phyloP scores from a whole-genome alignment of 2,797 vertebrate genomes.

The Pseudochirops corinnae region DNA sequence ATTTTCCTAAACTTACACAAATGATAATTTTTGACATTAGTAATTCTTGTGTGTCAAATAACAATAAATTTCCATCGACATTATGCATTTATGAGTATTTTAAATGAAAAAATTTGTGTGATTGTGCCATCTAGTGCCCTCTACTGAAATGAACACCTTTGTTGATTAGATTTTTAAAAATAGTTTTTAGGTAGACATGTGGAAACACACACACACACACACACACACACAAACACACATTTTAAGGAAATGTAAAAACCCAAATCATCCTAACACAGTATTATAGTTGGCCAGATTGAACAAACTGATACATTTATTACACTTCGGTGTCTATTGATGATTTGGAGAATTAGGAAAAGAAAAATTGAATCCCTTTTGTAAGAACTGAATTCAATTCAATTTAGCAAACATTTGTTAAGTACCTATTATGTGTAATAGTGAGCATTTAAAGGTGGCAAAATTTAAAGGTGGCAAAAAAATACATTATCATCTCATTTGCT shows the following conservation, averaged over 20 bases:
- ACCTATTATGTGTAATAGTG: not conserved
- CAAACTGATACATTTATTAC: not conserved
- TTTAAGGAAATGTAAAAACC: not conserved
- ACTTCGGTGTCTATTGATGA: not conserved
- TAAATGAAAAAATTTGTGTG: slow-evolving; percentile 70
- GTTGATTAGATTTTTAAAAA: not conserved
- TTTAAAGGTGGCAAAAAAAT: not conserved
- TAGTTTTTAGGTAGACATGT: not conserved
- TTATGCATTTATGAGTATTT: not conserved
- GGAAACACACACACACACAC: not conserved
- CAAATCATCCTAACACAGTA: not conserved
- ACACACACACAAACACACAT: too few relatives aligned
- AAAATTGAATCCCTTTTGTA: not conserved
- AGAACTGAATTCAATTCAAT: not conserved
- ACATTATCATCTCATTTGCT: not conserved
- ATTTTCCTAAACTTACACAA: slow-evolving; percentile 32
- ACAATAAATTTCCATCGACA: not conserved
- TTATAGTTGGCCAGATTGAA: not conserved
- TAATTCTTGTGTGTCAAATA: slow-evolving; percentile 54
- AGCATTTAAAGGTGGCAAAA: not conserved
- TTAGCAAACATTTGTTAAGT: not conserved
- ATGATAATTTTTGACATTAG: slow-evolving; percentile 28
- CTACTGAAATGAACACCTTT: slow-evolving; percentile 32
- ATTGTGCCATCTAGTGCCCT: slow-evolving; percentile 79
- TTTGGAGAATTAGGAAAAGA: not conserved